Evolutionary conservation across 2,113 vertebrate species (phyloP), one percentile per base, ranked within the genome.

Genomic region (Silurus meridionalis): DNA sequence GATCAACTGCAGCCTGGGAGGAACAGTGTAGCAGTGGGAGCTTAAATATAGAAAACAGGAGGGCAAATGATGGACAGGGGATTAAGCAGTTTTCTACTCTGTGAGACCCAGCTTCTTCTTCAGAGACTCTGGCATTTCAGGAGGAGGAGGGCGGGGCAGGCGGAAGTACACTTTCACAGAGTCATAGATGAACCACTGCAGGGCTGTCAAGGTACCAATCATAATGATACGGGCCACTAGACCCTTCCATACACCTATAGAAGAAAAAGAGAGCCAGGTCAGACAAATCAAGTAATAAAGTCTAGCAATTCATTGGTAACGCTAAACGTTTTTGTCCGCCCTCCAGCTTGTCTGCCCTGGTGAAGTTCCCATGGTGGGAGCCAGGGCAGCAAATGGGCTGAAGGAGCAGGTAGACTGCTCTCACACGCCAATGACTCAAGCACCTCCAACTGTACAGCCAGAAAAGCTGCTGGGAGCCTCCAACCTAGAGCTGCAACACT

Each of bases 181-280:
- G 92, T 99, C 98, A 2, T 99, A 99, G 95, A 99, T 99, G 95
- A 99, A 99, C 98, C 98, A 99, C 95, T 99, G 98, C 87, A 99
- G 95, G 74, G 98, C 98, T 23, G 98, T 99, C 92, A 99, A 93
- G 6, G 98, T 99, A 91, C 98, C 98, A n/a, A 99, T 99, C 98
- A 99, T 99, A 91, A 99, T 99, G 94, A 99, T 99, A 95, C 98
- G 97, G 79, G 98, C 98, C 6, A 99, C 92, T 1, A 99, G 96
- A 77, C 98, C 98, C 94, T 99, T 99, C 98, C 98, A 99, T 52
- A 99, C 98, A 87, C 98, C 98, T 99, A 37, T 37, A 37, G 6
- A 4, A 4, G 23, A 87, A 78, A 83, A 23, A 8, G 46, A 23
- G 2, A 53, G 17, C n/a, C 0, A 79, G 69, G 28, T 21, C 23